These are phyloP conservation scores for Drosophila paramelanica DNA, from an alignment of 2,888 invertebrate genomes.

Conservation along the genomic window DNA sequence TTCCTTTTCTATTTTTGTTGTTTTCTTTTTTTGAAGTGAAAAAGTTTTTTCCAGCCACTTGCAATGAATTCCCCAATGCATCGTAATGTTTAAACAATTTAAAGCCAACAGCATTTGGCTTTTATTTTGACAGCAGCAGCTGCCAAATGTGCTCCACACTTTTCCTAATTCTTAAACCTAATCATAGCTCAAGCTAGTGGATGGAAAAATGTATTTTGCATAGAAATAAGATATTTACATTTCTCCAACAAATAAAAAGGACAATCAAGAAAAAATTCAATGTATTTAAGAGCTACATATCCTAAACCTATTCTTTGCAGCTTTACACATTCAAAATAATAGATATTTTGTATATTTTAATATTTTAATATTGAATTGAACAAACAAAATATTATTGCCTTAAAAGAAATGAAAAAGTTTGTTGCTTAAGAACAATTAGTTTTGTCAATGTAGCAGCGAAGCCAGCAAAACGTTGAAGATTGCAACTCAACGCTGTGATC, in stretches of 20 bases:
- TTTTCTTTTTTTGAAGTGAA: conserved; percentile 44
- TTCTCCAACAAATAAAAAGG: too few relatives aligned
- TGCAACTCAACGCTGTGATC: neutral
- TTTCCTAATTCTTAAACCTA: neutral
- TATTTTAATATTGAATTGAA: too few relatives aligned
- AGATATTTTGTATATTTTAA: too few relatives aligned
- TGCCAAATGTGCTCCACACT: conserved; percentile 41
- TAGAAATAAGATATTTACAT: neutral
- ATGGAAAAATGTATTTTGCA: conserved; percentile 7
- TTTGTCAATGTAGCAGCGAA: too few relatives aligned
- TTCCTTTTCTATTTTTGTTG: conserved; percentile 39
- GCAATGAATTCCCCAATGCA: conserved; percentile 82
- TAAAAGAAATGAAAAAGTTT: too few relatives aligned
- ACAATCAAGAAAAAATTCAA: too few relatives aligned
- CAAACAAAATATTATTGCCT: too few relatives aligned
- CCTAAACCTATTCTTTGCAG: too few relatives aligned
- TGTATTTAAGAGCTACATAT: too few relatives aligned
- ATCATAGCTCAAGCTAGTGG: conserved; percentile 7
- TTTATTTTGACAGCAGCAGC: conserved; percentile 72
- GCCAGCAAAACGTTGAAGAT: too few relatives aligned
- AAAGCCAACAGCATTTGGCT: conserved; percentile 67
- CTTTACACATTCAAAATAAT: too few relatives aligned
- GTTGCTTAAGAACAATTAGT: too few relatives aligned
- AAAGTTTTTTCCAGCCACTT: conserved; percentile 67
- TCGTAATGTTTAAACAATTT: conserved; percentile 82